phyloP scores from a whole-genome alignment of 2,797 vertebrate species.

The Micrastur ruficollis region DNA sequence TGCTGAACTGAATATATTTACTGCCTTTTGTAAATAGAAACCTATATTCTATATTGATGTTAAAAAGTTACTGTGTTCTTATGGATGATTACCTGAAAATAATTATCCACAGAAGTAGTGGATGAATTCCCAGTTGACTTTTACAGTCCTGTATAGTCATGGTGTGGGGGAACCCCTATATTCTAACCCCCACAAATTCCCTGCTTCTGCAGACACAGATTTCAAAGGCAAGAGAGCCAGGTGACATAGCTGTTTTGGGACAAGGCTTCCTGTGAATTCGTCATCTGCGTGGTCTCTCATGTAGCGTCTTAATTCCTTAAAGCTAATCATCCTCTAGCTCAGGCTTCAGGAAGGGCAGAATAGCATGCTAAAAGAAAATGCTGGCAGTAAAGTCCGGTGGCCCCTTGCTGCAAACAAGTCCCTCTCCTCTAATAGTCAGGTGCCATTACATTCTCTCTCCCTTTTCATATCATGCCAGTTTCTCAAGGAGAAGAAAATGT shows the following conservation, averaged over 20 bases:
- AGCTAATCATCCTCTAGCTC: background rate
- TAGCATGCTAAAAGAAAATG: background rate
- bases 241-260: background rate
- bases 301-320: background rate
- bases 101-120: constrained; percentile 1
- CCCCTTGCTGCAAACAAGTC: background rate
- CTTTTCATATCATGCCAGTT: background rate
- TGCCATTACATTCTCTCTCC: background rate
- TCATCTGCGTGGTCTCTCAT: background rate
- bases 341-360: background rate
- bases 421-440: background rate
- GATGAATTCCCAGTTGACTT: background rate
- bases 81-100: constrained; percentile 50
- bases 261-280: background rate
- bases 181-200: background rate
- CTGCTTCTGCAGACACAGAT: background rate
- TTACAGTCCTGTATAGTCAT: background rate
- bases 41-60: background rate
- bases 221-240: background rate
- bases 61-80: constrained; percentile 29
- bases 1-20: background rate
- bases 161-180: background rate
- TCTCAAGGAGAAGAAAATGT: background rate
- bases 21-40: background rate
- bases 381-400: background rate